Percentiles rank a stretch among this genome's conserved stretches.
These are phyloP conservation scores for Trialeurodes vaporariorum DNA, from an alignment of 1,140 invertebrate genomes.

Conservation along the genomic window DNA sequence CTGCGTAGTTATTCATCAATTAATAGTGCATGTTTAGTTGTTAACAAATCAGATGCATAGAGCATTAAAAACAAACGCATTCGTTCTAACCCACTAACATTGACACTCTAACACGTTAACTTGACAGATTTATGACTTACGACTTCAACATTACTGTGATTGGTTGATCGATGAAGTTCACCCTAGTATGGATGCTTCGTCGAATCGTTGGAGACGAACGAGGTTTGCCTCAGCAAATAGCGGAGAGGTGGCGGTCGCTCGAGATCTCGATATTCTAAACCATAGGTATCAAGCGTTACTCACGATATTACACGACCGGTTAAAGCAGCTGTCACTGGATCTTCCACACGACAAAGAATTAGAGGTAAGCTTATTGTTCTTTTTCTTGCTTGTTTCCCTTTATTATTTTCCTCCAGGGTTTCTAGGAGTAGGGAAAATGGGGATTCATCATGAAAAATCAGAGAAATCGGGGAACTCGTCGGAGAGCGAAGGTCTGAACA, in stretches of 20 bases:
- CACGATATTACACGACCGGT: conserved; percentile 51
- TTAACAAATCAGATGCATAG: not conserved
- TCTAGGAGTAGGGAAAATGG: too few species aligned
- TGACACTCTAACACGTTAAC: conserved; percentile 36
- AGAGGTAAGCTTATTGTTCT: conserved; percentile 33
- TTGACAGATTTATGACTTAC: conserved; percentile 72
- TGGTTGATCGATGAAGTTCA: conserved; percentile 76
- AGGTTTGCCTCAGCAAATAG: conserved; percentile 33
- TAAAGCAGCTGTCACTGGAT: conserved; percentile 37
- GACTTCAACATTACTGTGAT: conserved; percentile 77
- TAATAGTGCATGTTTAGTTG: not conserved
- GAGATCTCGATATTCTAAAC: conserved; percentile 77
- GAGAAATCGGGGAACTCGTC: too few species aligned
- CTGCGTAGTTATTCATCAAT: too few species aligned
- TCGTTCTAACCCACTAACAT: conserved; percentile 33
- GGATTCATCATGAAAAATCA: too few species aligned
- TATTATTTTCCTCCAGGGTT: not conserved
- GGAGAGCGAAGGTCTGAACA: too few species aligned
- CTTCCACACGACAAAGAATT: conserved; percentile 36
- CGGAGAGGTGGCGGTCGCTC: conserved; percentile 68
- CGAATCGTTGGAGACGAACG: conserved; percentile 31
- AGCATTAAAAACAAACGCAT: conserved; percentile 12
- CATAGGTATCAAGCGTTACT: conserved; percentile 63
- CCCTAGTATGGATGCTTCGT: conserved; percentile 58
- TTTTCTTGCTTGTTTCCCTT: conserved; percentile 10